Percentiles rank a stretch among this genome's conserved stretches.
phyloP scores from a whole-genome alignment of 1,140 invertebrate genomes.

The Aphaenogaster rudis region DNA sequence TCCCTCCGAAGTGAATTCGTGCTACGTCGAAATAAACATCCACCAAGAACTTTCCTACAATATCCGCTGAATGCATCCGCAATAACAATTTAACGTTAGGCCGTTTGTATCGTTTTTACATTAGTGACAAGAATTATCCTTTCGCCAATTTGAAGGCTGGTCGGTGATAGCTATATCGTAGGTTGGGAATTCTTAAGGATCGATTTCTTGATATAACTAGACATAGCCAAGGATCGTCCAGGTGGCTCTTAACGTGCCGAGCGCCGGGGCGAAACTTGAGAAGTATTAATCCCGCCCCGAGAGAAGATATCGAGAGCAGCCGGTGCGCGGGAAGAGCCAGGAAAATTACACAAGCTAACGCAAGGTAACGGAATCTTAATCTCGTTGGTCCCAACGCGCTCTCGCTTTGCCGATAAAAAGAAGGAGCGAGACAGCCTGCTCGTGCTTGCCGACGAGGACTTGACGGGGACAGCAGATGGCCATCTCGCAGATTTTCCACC shows the following conservation, averaged over 20 bases:
- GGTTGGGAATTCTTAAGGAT: neutral
- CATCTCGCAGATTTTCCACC: constrained; percentile 79
- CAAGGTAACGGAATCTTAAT: constrained; percentile 81
- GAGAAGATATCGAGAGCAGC: constrained; percentile 72
- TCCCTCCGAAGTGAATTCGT: neutral
- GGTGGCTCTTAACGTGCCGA: constrained; percentile 34
- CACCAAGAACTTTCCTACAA: neutral
- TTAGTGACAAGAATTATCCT: neutral
- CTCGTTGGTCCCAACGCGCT: constrained; percentile 67
- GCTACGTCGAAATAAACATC: neutral
- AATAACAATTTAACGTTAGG: neutral
- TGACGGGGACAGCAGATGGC: constrained; percentile 49
- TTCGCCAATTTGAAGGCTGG: neutral
- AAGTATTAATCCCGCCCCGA: constrained; percentile 69
- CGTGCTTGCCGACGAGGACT: constrained; percentile 19
- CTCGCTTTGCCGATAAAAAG: neutral
- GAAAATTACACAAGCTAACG: constrained; percentile 71
- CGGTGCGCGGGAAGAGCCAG: constrained; percentile 39
- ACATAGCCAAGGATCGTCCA: neutral
- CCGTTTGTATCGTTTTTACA: neutral
- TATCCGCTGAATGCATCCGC: neutral
- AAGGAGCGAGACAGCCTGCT: constrained; percentile 21
- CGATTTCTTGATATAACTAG: neutral
- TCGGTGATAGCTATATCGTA: too few species aligned
- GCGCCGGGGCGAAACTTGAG: constrained; percentile 43